These are phyloP conservation scores for Ips typographus DNA, from an alignment of 1,140 invertebrate genomes.

Conservation along the genomic window DNA sequence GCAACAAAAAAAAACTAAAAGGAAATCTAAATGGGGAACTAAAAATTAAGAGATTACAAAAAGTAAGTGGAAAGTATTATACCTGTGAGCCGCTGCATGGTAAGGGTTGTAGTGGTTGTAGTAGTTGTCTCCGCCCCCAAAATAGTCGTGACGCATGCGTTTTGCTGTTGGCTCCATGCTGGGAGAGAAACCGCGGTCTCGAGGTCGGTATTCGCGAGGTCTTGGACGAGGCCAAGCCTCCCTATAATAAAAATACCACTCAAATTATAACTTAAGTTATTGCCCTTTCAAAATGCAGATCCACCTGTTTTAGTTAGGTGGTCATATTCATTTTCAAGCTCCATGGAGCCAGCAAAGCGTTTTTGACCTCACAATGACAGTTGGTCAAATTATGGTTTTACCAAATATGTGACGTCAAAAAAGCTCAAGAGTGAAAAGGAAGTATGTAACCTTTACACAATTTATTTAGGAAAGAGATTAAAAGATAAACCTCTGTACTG, in stretches of 20 bases:
- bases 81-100: conserved; percentile 53
- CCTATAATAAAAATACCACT: conserved; percentile 43
- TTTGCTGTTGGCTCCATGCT: conserved; percentile 81
- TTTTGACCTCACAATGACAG: no score
- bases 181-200: conserved; percentile 70
- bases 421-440: no score
- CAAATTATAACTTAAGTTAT: no score
- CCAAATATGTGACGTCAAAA: no score
- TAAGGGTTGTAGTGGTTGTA: conserved; percentile 59
- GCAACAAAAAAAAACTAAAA: conserved; percentile 12
- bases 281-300: no score
- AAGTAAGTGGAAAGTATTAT: conserved; percentile 18
- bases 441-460: no score
- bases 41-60: conserved; percentile 5
- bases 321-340: no score
- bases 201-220: conserved; percentile 64
- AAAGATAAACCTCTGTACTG: no score
- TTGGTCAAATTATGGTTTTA: no score
- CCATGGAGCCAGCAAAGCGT: no score
- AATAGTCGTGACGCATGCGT: conserved; percentile 71
- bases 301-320: no score
- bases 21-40: conserved; percentile 2
- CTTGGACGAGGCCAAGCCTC: conserved; percentile 63
- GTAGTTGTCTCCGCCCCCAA: conserved; percentile 48
- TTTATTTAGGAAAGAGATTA: no score